phyloP scores from a whole-genome alignment of 2,888 invertebrate genomes.

The Xestoiulus laeticollis region DNA sequence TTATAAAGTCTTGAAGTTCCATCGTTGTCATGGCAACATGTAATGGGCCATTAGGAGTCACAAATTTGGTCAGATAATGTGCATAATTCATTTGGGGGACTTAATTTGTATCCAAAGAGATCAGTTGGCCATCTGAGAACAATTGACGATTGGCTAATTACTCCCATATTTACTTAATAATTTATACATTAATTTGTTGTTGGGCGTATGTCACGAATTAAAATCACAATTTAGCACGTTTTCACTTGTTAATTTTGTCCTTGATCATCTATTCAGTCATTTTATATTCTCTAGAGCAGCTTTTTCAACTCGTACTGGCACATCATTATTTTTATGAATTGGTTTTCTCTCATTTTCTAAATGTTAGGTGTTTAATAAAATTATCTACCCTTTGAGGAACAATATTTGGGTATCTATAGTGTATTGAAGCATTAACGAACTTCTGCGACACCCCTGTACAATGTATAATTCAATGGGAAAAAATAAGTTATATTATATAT shows the following conservation, averaged over 20 bases:
- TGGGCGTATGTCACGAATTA: neutral
- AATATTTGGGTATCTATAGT: too few species aligned
- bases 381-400: too few species aligned
- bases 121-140: neutral
- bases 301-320: too few species aligned
- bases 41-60: neutral
- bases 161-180: conserved; percentile 34
- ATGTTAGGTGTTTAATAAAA: too few species aligned
- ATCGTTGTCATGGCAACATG: neutral
- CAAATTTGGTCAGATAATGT: neutral
- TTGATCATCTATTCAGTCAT: neutral
- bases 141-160: neutral
- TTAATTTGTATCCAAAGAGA: neutral
- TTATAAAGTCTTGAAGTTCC: neutral
- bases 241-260: neutral
- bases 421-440: too few species aligned
- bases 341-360: too few species aligned
- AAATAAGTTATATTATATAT: too few species aligned
- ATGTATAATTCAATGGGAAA: too few species aligned
- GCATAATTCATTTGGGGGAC: neutral
- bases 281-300: neutral
- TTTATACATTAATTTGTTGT: neutral
- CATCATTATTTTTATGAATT: too few species aligned
- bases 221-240: conserved; percentile 2
- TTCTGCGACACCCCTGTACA: too few species aligned